Percentiles rank a stretch among this genome's conserved stretches.
phyloP scores from a whole-genome alignment of 1,140 invertebrate genomes.

The Neuroterus valhalla region DNA sequence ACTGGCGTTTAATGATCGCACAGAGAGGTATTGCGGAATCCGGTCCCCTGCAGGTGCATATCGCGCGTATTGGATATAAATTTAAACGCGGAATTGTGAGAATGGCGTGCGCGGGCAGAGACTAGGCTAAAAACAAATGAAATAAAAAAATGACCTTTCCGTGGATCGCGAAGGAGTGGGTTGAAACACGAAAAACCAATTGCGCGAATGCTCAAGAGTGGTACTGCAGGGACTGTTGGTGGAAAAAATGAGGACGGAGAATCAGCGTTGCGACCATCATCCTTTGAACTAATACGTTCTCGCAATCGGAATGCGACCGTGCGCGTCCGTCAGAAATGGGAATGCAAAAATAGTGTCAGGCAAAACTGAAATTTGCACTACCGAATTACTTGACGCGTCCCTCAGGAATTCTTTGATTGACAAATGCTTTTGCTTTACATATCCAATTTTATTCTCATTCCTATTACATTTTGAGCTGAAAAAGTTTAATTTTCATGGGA shows the following conservation, averaged over 20 bases:
- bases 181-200: constrained; percentile 62
- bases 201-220: constrained; percentile 49
- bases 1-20: constrained; percentile 1
- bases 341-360: constrained; percentile 36
- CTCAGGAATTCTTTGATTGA: constrained; percentile 31
- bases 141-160: constrained; percentile 58
- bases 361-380: constrained; percentile 49
- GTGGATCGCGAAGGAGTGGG: constrained; percentile 50
- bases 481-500: too few relatives aligned
- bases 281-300: constrained; percentile 45
- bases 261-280: constrained; percentile 36
- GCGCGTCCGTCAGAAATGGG: constrained; percentile 37
- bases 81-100: background rate
- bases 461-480: too few relatives aligned
- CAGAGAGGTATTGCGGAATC: constrained; percentile 31
- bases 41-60: background rate
- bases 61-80: background rate
- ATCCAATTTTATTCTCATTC: background rate
- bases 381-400: background rate
- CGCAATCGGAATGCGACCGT: constrained; percentile 19
- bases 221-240: background rate
- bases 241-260: background rate
- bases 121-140: constrained; percentile 30
- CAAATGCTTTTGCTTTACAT: constrained; percentile 14
- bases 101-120: background rate